phyloP scores from a whole-genome alignment of 2,113 vertebrate genomes.

The Ivindomyrus marchei region DNA sequence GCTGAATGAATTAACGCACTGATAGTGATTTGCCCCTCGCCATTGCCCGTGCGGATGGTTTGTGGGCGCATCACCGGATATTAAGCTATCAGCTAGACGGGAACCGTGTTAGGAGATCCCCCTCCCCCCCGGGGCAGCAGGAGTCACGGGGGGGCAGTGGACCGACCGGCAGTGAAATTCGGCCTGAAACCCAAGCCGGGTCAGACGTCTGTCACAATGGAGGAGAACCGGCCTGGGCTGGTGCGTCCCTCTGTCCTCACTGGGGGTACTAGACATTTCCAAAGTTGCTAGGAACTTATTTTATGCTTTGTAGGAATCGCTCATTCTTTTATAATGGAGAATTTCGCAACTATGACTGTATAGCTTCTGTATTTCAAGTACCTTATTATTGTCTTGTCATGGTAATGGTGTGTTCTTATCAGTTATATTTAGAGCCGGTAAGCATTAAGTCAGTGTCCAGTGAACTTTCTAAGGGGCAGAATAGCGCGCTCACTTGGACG shows the following conservation, averaged over 20 bases:
- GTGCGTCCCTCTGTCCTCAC: neutral
- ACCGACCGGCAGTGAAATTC: neutral
- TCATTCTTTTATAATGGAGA: neutral
- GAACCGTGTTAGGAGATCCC: neutral
- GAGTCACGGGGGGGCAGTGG: neutral
- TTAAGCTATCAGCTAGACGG: neutral
- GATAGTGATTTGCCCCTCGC: neutral
- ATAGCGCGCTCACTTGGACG: neutral
- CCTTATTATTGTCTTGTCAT: neutral
- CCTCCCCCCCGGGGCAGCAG: neutral
- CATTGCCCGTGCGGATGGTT: neutral
- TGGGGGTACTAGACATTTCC: neutral
- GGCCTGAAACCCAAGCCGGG: neutral
- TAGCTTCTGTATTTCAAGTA: neutral
- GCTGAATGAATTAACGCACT: neutral
- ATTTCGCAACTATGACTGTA: neutral
- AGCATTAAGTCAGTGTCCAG: neutral
- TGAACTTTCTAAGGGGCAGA: neutral
- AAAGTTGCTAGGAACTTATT: neutral
- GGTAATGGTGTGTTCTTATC: neutral
- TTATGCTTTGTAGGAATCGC: neutral
- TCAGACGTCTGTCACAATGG: neutral
- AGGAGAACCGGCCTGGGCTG: neutral
- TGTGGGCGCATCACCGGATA: neutral
- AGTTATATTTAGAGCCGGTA: neutral